Base-by-base conservation (phyloP, 2,888 invertebrate species). In the Amaurobius ferox region DNA sequence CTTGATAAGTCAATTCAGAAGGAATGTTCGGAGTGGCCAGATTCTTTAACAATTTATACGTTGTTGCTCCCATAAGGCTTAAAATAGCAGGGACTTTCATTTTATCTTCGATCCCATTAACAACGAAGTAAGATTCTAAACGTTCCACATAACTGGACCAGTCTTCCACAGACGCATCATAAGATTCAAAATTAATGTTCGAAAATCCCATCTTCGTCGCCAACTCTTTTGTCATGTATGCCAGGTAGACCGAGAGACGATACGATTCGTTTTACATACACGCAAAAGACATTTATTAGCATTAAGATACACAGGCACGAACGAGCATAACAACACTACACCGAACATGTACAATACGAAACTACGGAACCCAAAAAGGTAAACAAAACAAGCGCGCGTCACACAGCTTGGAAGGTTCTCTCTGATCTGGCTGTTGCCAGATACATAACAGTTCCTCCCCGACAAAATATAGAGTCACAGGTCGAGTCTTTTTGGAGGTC, bases 151-250 rank as follows among this genome's bases (percentile, higher is more conserved):
- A 76, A 44, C 64, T 76, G 66, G 76, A 66, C 66, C 66, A 76
- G 72, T 71, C 71, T 71, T 71, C 71, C 71, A 71, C 71, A 71
- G 71, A 72, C 55, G 71, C 55, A 19, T 72, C 71, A 55, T 55
- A 72, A 72, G 71, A 72, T 72, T 72, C 55, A 72, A 72, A 72
- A 73, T 62, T 73, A 73, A 73, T 62, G 73, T 73, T 73, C 35
- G n/a, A n/a, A n/a, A n/a, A 72, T 72, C 72, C 72, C 72, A 72
- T 74, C 39, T 40, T 64, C 40, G 74, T 74, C 74, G 74, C 74
- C 74, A 74, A 74, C 62, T 74, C 74, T 62, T 74, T 74, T 74
- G 64, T 74, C 73, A 74, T 74, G 73, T 74, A 74, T 74, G 73
- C 39, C 73, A 74, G 73, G 64, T 74, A 74, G 73, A 64, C 73